Evolutionary conservation across 2,113 vertebrate genomes (phyloP).

Genomic region (Peromyscus maniculatus): DNA sequence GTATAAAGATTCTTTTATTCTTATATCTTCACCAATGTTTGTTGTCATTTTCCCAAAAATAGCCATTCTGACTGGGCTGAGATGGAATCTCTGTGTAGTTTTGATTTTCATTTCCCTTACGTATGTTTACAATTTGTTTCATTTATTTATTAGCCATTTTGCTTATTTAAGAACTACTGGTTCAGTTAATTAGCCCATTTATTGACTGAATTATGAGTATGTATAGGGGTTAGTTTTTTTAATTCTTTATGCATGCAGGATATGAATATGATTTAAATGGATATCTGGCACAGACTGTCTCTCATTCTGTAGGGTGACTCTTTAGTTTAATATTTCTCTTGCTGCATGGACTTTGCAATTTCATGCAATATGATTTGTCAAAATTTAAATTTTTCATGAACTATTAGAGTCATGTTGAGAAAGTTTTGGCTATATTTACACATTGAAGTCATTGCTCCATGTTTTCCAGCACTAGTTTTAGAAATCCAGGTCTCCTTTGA

Average conservation of each 20-base stretch:
- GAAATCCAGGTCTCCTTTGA: neutral
- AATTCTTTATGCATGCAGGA: neutral
- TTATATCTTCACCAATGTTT: neutral
- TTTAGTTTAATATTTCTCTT: neutral
- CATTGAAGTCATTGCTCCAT: neutral
- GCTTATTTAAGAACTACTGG: neutral
- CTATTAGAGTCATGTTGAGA: neutral
- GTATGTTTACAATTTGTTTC: neutral
- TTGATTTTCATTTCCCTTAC: neutral
- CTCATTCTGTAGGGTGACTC: neutral
- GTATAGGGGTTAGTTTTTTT: neutral
- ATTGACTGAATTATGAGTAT: neutral
- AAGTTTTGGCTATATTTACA: neutral
- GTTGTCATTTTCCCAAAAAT: neutral
- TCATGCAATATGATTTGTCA: neutral
- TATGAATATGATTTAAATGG: neutral
- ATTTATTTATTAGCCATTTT: neutral
- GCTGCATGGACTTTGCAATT: neutral
- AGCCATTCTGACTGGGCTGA: neutral
- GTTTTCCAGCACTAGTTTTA: neutral
- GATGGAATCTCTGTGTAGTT: neutral
- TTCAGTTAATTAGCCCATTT: neutral
- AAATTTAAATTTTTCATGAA: neutral
- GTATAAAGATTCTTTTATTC: neutral
- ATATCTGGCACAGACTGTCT: neutral